Conservation (phyloP, 2,888 invertebrate species). For the Cerastis leucographa region DNA sequence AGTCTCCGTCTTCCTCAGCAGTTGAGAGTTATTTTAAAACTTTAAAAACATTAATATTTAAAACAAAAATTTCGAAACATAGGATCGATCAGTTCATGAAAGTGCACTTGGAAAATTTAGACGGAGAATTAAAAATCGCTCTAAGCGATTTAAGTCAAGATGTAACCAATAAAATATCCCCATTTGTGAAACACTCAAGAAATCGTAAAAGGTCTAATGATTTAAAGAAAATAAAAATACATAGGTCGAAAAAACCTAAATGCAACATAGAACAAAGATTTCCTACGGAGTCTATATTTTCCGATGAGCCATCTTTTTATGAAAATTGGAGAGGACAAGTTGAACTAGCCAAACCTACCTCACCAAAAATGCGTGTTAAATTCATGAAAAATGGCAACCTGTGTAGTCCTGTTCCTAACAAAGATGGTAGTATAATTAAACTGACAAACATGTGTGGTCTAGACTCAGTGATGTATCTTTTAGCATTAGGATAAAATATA, state of each 20-base stretch:
- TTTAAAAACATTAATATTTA: slow-evolving; percentile 8
- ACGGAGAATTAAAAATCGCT: not conserved
- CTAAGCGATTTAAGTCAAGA: slow-evolving; percentile 1
- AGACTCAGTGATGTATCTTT: not conserved
- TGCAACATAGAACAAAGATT: not conserved
- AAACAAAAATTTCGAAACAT: not conserved
- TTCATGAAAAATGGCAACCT: not conserved
- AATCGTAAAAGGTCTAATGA: not conserved
- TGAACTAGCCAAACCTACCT: not conserved
- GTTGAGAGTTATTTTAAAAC: not conserved
- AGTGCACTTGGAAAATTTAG: not conserved
- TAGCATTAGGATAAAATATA: not conserved
- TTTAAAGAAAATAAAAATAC: not conserved
- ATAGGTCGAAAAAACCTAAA: too few relatives aligned
- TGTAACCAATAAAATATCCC: not conserved
- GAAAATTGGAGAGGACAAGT: slow-evolving; percentile 1
- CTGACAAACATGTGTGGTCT: not conserved
- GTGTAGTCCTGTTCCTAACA: not conserved
- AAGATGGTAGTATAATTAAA: not conserved
- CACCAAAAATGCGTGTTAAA: not conserved
- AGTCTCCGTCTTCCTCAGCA: not conserved
- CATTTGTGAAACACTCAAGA: not conserved
- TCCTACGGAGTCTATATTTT: not conserved
- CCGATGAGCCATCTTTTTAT: not conserved
- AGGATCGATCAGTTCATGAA: not conserved